Evolutionary conservation across 1,140 invertebrate genomes (phyloP), one percentile per base, ranked within the genome.

Genomic region (Schmidtea mediterranea): DNA sequence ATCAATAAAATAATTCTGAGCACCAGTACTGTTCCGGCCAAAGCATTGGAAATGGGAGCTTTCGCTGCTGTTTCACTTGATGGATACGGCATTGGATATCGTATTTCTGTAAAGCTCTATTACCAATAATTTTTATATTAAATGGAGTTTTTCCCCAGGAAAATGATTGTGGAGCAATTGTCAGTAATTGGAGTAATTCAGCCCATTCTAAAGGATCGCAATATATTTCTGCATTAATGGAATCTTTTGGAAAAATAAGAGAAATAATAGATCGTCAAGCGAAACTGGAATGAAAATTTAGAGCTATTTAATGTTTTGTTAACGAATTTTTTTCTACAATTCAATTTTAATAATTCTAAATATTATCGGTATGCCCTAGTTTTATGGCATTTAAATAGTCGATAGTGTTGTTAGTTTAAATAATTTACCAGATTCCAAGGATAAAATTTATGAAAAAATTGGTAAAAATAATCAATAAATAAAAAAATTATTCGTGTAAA

Each of bases 31-130:
- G 10, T 48, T 18, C n/a, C 16, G 10, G 8, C 38, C 18, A 16
- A 37, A 13, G 2, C 16, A 23, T 37, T 18, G 6, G 12, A 23
- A 13, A 48, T 48, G 36, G 46, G 46, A 18, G 46, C 15, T 5
- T 48, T 48, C 24, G 46, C 46, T 5, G 36, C 46, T 5, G 16
- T 24, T 6, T 43, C n/a, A 6, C 36, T 5, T 12, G 23, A 37
- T 19, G 46, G 46, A 13, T 40, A 38, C 18, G 46, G 46, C 13
- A 40, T 48, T 40, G 46, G 46, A 13, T 48, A 48, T 40, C 6
- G 2, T 13, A 37, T 48, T 24, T 6, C 3, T 6, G 26, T 32
- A 32, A 32, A n/a, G n/a, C n/a, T n/a, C n/a, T n/a, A n/a, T n/a
- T n/a, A n/a, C n/a, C n/a, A n/a, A n/a, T n/a, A n/a, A n/a, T n/a